phyloP scores from a whole-genome alignment of 2,113 vertebrate species.

The Bujurquina vittata region DNA sequence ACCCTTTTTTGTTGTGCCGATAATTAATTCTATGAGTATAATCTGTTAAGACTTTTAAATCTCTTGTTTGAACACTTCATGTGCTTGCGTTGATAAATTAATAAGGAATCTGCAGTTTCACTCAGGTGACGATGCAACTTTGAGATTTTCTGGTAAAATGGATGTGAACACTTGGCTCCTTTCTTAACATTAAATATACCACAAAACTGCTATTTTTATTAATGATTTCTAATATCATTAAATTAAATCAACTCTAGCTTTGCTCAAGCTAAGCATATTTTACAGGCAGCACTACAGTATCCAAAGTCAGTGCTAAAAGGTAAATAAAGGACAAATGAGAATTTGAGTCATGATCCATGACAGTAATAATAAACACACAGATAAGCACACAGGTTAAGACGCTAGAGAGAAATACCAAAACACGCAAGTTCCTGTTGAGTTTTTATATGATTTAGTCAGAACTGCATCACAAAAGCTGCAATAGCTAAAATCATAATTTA shows the following conservation, averaged over 20 bases:
- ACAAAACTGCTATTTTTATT: not conserved
- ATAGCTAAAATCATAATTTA: not conserved
- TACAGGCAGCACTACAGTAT: not conserved
- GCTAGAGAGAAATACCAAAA: not conserved
- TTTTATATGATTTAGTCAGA: not conserved
- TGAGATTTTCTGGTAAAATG: not conserved
- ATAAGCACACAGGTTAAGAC: not conserved
- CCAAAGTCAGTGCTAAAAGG: not conserved
- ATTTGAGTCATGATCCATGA: not conserved
- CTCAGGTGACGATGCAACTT: not conserved
- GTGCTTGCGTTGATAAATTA: not conserved
- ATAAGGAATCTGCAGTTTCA: not conserved
- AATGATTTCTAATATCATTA: not conserved
- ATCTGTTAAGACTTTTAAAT: not conserved
- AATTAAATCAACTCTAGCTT: not conserved
- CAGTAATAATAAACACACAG: not conserved
- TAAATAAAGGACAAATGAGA: not conserved
- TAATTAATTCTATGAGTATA: not conserved
- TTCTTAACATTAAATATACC: not conserved
- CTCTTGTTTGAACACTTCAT: not conserved
- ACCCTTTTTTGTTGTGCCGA: not conserved
- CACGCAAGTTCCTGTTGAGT: rapidly evolving
- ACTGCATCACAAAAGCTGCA: not conserved
- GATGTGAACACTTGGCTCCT: not conserved
- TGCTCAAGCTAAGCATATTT: not conserved